These are phyloP conservation scores for Lucifuga dentata DNA, from an alignment of 2,113 vertebrate species.

Conservation along the genomic window DNA sequence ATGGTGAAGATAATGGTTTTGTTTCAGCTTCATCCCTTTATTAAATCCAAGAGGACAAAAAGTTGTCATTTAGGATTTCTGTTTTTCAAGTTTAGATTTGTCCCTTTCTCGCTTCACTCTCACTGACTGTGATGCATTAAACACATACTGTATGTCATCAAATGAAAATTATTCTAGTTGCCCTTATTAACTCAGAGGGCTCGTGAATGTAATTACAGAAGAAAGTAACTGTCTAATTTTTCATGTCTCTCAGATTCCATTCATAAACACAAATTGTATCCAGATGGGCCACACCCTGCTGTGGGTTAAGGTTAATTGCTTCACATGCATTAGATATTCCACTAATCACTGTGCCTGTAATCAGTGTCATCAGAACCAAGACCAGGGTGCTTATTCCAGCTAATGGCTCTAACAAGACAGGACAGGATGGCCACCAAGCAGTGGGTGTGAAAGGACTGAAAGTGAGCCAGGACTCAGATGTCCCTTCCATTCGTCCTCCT, in stretches of 20 bases:
- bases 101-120: no score
- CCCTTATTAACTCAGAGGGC: background rate
- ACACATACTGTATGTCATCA: background rate
- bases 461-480: constrained; percentile 64
- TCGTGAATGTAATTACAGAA: background rate
- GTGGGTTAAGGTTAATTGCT: constrained; percentile 32
- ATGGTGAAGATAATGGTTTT: no score
- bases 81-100: no score
- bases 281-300: constrained; percentile 13
- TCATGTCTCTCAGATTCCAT: constrained; percentile 6
- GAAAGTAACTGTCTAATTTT: constrained; percentile 4
- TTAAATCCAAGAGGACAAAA: no score
- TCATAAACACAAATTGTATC: background rate
- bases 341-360: constrained; percentile 17
- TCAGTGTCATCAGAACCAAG: constrained; percentile 5
- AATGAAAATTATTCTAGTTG: background rate
- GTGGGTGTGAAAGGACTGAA: constrained; percentile 27
- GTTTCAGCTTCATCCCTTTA: no score
- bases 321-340: background rate
- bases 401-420: background rate
- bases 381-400: constrained; percentile 8
- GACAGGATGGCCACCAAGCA: constrained; percentile 12
- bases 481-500: constrained; percentile 18
- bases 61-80: no score
- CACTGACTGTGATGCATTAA: background rate